Evolutionary conservation across 2,888 invertebrate genomes (phyloP).

Genomic region (Phortica okadai): DNA sequence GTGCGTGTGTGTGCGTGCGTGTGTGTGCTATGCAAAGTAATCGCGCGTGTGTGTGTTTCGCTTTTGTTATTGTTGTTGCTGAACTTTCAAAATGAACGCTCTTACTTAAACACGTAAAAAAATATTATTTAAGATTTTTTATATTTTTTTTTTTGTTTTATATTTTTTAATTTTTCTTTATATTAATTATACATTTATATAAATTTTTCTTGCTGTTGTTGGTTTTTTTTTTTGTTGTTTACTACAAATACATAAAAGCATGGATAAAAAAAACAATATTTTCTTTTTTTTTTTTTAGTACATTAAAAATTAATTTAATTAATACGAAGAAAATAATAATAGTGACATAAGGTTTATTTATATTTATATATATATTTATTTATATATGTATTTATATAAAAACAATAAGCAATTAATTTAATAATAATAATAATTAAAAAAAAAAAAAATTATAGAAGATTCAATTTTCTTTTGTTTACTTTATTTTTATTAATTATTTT

Average conservation of each 20-base stretch:
- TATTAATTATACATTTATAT: background rate
- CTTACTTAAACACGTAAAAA: slow-evolving; percentile 10
- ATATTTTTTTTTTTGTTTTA: background rate
- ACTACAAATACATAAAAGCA: background rate
- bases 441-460: background rate
- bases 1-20: background rate
- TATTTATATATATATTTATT: slow-evolving; percentile 4
- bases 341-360: slow-evolving; percentile 1
- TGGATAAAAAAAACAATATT: background rate
- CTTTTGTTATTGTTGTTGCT: background rate
- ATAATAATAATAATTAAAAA: background rate
- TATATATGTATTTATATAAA: slow-evolving; percentile 1
- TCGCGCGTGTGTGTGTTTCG: background rate
- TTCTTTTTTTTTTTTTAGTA: slow-evolving; percentile 21
- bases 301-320: background rate
- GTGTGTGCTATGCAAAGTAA: background rate
- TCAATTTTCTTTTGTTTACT: background rate
- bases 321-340: slow-evolving; percentile 1
- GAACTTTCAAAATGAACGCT: background rate
- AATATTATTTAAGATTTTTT: slow-evolving; percentile 6
- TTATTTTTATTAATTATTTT: background rate
- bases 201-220: background rate
- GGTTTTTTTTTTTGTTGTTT: background rate
- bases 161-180: background rate
- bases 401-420: background rate